Evolutionary conservation across 2,888 invertebrate genomes (phyloP).

Genomic region (Drosophila nr. perissopoda): DNA sequence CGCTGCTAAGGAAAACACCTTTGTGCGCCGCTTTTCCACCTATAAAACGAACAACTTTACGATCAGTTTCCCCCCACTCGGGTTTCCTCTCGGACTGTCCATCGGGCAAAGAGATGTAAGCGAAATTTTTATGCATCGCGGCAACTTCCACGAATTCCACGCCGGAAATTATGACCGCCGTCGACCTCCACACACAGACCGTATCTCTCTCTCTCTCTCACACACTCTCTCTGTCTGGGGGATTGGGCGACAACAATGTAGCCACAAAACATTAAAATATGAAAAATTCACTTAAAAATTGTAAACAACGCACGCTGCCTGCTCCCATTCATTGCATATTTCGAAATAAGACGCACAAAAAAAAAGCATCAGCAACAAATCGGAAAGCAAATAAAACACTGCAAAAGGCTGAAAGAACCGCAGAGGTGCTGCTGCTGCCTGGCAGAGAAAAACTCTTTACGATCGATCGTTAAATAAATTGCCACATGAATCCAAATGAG

Average conservation of each 20-base stretch:
- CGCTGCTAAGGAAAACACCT: conserved; percentile 66
- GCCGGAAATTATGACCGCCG: conserved; percentile 80
- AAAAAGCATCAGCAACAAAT: conserved; percentile 44
- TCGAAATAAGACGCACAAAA: conserved; percentile 24
- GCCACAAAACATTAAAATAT: conserved; percentile 79
- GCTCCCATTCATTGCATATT: conserved; percentile 50
- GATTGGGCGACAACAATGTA: conserved; percentile 78
- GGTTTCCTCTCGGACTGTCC: not conserved
- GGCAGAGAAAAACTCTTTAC: conserved; percentile 70
- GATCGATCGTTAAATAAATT: conserved; percentile 83
- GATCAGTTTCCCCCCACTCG: conserved; percentile 32
- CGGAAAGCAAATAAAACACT: conserved; percentile 40
- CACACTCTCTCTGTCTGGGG: not conserved
- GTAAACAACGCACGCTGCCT: conserved; percentile 64
- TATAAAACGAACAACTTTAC: conserved; percentile 69
- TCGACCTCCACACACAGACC: conserved; percentile 57
- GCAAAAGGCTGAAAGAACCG: conserved; percentile 16
- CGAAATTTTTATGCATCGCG: conserved; percentile 61
- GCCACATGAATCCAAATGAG: conserved; percentile 80
- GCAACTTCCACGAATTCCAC: conserved; percentile 81
- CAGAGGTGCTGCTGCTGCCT: conserved; percentile 55
- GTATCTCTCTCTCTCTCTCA: not conserved
- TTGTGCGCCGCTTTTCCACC: conserved; percentile 62
- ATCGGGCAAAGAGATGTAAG: conserved; percentile 29
- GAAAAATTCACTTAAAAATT: conserved; percentile 80